Evolutionary conservation across 2,113 vertebrate genomes (phyloP), one percentile per base, ranked within the genome.

Genomic region (Thunnus thynnus): DNA sequence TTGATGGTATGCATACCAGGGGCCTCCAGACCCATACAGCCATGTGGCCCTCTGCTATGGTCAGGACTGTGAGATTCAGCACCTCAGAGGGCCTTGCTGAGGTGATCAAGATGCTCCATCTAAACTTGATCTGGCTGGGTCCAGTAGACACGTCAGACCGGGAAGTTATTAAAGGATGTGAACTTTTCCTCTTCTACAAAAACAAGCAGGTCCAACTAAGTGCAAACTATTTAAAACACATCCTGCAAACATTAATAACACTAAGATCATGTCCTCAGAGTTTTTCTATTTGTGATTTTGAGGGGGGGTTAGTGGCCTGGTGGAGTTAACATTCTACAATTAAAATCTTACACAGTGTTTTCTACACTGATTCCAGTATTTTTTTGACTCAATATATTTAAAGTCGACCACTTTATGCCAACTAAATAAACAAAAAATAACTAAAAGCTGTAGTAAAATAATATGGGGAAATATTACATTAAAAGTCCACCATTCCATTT

Each of bases 1-100:
- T 91, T 91, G 81, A 94, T 89, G 89, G 89, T 92, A 80, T 89
- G 82, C 89, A 89, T 88, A 88, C 70, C 71, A 79, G 52, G 27
- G 78, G 61, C 58, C 68, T 70, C 65, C 22, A 57, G 3, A 65
- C 27, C 30, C 62, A 67, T 50, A 47, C 71, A 72, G 54, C 47
- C 76, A 48, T n/a, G 46, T 62, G 65, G 51, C 41, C 70, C 64
- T 66, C 18, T 6, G 25, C 44, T 71, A 6, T 2, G n/a, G 22
- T 6, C 2, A 0, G 3, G 27, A 48, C 69, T 78, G 80, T 69
- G 69, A 87, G 54, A 84, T 76, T 60, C 64, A 60, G 71, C 70
- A 32, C 87, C 74, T 89, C 51, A 1, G 20, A 72, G n/a, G 17
- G 66, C 66, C 60, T 41, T 4, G 9, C 10, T 20, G 25, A 51